Evolutionary conservation across 2,888 invertebrate genomes (phyloP), one percentile per base, ranked within the genome.

Genomic region (Scaeva pyrastri): DNA sequence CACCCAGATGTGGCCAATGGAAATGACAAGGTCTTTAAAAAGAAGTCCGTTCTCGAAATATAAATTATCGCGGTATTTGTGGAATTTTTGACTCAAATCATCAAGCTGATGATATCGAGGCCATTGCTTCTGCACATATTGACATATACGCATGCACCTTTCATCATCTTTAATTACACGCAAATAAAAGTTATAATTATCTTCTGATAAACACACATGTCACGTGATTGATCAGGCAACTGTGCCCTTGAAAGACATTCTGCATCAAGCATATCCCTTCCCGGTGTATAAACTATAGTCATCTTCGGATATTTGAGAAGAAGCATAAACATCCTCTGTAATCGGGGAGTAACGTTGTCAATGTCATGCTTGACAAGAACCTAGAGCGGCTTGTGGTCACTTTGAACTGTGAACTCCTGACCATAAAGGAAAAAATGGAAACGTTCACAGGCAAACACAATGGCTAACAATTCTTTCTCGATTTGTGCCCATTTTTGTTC

Each of bases 241-340:
- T 79, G 87, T 14, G 88, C 82, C 62, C 89, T 68, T 19, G 89
- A 90, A 39, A 90, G 80, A 26, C 88, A 80, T 70, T 91, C 90
- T 36, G 90, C 89, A 31, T 90, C 85, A 45, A 87, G 74, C 88
- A 90, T 88, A 43, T 89, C 74, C 66, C 87, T 88, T 16, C 90
- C 90, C n/a, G 88, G 89, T 71, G 82, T 90, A 88, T 87, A 83
- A 23, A 71, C 78, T 60, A 72, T 73, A 19, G 12, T 88, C 48
- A 58, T 88, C 31, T 81, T 39, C 1, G 74, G 75, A 66, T 89
- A 90, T 76, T 88, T 89, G 23, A 89, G 50, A 48, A 90, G 74
- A 76, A 81, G 88, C 39, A 89, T 64, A 74, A 88, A 88, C 74
- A 89, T 70, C 81, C 89, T 79, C 80, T 90, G 89, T 16, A 89